Evolutionary conservation across 2,888 invertebrate genomes (phyloP).

Genomic region (Gnatocerus cornutus): DNA sequence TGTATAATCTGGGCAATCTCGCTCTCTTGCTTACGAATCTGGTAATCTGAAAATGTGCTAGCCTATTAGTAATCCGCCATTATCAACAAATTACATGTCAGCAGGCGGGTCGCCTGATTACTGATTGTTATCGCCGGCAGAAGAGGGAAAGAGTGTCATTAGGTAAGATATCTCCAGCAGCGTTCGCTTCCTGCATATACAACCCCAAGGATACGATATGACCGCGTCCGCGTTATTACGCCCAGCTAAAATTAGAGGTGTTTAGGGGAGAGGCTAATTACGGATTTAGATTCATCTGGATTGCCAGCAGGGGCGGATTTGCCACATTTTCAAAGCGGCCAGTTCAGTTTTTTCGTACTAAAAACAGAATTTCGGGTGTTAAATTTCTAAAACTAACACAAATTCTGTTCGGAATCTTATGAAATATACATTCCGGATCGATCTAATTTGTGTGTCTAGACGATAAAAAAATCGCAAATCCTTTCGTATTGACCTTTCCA

Average conservation of each 20-base stretch:
- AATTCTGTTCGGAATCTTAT: too few species aligned
- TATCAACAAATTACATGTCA: conserved; percentile 63
- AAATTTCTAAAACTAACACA: too few species aligned
- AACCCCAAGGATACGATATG: conserved; percentile 31
- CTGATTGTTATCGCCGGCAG: conserved; percentile 60
- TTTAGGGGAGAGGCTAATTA: conserved; percentile 44
- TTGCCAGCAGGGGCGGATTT: neutral
- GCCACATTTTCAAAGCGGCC: too few species aligned
- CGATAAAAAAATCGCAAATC: too few species aligned
- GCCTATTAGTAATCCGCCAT: conserved; percentile 59
- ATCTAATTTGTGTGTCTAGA: too few species aligned
- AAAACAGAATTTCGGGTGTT: too few species aligned
- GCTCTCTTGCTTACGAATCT: conserved; percentile 34
- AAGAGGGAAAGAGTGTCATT: conserved; percentile 60
- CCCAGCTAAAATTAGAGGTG: conserved; percentile 47
- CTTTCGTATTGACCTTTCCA: neutral
- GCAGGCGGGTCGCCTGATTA: conserved; percentile 60
- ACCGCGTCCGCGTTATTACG: conserved; percentile 43
- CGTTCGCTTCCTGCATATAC: conserved; percentile 27
- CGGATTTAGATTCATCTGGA: conserved; percentile 37
- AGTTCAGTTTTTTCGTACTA: too few species aligned
- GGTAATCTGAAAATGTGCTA: conserved; percentile 45
- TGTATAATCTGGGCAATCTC: conserved; percentile 39
- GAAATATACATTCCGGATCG: too few species aligned
- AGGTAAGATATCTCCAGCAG: conserved; percentile 51